Evolutionary conservation across 2,888 invertebrate genomes (phyloP), one percentile per base, ranked within the genome.

Genomic region (Euplagia quadripunctaria): DNA sequence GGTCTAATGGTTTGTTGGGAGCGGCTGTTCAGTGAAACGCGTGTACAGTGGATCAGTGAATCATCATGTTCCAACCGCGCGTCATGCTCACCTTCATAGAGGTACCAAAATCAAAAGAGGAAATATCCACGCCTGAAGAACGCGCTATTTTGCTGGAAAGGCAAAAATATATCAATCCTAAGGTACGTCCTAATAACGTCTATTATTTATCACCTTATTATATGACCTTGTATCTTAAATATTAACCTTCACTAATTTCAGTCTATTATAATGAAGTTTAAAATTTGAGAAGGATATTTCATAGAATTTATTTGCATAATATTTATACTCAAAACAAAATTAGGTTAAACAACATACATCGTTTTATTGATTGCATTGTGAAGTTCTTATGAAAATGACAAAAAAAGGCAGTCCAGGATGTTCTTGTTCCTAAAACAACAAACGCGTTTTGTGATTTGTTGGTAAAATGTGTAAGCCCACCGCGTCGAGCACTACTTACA

Each of bases 381-480:
- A 72, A 71, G 76, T 79, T 74, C 61, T 73, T 73, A 74, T 76
- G 78, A 78, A 81, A 71, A 65, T 77, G 67, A 81, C 72, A 77
- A 84, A 78, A 84, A 76, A 74, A 55, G 74, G 86, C 88, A 89
- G 89, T 88, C 90, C 88, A 87, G 93, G 92, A 94, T 94, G 93
- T 94, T 94, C 92, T 91, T 85, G 85, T n/a, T n/a, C n/a, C n/a
- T n/a, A n/a, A 61, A 93, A 93, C 43, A 58, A 58, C 31, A 31
- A 65, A 20, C 42, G 11, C 4, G 14, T 16, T 41, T 16, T 31
- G 41, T 20, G 4, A 58, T 12, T 88, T 79, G 87, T 75, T 80
- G 85, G 85, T 88, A 88, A 90, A 46, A 89, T 88, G 86, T 88
- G 84, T 85, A 76, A n/a, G 93, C 90, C 94, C 93, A 94, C 93